phyloP scores from a whole-genome alignment of 2,888 invertebrate species.

The Drosophila kambysellisi region DNA sequence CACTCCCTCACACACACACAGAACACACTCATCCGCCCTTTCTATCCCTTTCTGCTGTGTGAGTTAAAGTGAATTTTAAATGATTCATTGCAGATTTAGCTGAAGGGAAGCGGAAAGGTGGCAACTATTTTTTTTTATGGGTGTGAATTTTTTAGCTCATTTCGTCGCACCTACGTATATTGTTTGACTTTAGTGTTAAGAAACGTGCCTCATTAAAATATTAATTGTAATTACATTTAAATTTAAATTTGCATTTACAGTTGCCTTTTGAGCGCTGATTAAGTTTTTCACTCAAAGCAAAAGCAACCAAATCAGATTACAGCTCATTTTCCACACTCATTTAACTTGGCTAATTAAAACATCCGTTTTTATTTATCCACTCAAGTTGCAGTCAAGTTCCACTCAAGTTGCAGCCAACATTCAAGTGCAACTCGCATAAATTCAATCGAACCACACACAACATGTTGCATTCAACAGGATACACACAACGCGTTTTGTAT shows the following conservation, averaged over 20 bases:
- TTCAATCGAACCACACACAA: background rate
- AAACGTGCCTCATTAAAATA: slow-evolving; percentile 55
- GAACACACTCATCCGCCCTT: background rate
- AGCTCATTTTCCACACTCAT: slow-evolving; percentile 4
- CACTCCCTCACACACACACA: background rate
- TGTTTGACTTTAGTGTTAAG: slow-evolving; percentile 4
- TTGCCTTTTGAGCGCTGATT: slow-evolving; percentile 6
- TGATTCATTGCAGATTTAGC: slow-evolving; percentile 70
- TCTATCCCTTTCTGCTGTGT: slow-evolving; percentile 28
- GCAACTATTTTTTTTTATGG: slow-evolving; percentile 4
- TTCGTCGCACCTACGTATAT: slow-evolving; percentile 2
- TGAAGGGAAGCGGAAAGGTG: slow-evolving; percentile 24
- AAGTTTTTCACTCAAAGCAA: slow-evolving; percentile 5
- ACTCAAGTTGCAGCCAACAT: slow-evolving; percentile 34
- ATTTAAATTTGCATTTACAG: slow-evolving; percentile 36
- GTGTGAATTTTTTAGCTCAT: slow-evolving; percentile 20
- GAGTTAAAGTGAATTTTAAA: slow-evolving; percentile 77
- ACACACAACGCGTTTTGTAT: slow-evolving; percentile 33
- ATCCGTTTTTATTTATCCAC: slow-evolving; percentile 13
- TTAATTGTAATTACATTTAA: slow-evolving; percentile 58
- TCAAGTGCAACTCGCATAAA: slow-evolving; percentile 22
- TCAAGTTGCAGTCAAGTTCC: background rate
- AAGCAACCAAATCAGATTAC: slow-evolving; percentile 13
- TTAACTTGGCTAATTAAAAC: slow-evolving; percentile 41
- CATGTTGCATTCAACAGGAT: slow-evolving; percentile 39